Evolutionary conservation across 2,888 invertebrate species (phyloP), one percentile per base, ranked within the genome.

Genomic region (Scaeva pyrastri): DNA sequence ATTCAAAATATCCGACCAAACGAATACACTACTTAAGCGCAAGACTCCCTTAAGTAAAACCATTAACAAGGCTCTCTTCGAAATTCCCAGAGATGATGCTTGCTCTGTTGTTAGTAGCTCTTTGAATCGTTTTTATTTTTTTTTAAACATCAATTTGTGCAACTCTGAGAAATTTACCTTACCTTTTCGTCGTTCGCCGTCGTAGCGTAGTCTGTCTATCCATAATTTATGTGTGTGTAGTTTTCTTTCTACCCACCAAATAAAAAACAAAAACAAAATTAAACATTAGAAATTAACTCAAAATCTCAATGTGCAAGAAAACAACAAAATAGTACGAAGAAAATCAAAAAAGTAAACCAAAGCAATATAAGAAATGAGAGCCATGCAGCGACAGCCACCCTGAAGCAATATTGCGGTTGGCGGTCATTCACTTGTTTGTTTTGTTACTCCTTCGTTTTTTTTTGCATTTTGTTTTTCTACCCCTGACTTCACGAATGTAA

Each of bases 371-470:
- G 72, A 77, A 52, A 79, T 68, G 60, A 84, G 72, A 77, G 60
- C 64, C 64, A 79, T 82, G 72, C 68, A 76, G 81, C 85, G 76
- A 81, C 68, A 76, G 81, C 85, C 80, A 81, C 85, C 85, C 85
- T 76, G 70, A 76, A 85, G 76, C 68, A 56, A 81, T 73, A 76
- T 56, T 81, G 85, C 85, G 80, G 85, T 80, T 85, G 72, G 85
- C 85, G 85, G 85, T 85, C 85, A 81, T 85, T 85, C 85, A 85
- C 85, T 85, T 85, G 81, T 76, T 70, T 80, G 80, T 85, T 85
- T 85, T 78, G 70, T 83, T 75, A 66, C 75, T 60, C 45, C 62
- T 50, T 83, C 12, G 10, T 39, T 52, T 52, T 52, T 23, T 72
- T 80, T 72, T 76, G 62, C 43, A 71, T 45, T 75, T 75, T 56